Conservation (phyloP, 2,888 invertebrate species). For the Phania funesta region DNA sequence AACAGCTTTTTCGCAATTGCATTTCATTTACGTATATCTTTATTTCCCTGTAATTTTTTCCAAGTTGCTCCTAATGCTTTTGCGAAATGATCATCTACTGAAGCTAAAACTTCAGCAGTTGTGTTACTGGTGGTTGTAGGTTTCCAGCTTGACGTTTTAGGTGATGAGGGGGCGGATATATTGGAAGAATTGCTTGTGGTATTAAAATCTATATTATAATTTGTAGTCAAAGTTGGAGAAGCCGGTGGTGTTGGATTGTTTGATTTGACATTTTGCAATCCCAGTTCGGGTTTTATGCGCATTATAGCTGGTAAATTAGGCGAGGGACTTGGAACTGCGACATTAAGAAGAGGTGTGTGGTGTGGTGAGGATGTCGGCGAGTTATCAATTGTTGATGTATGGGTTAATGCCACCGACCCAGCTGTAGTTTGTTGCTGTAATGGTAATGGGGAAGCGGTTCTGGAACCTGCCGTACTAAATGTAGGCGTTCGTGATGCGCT, state of each 20-base stretch:
- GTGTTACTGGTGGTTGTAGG: conserved; percentile 36
- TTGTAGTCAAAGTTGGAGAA: conserved; percentile 73
- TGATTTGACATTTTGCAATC: conserved; percentile 68
- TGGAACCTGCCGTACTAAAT: conserved; percentile 64
- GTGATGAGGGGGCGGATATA: conserved; percentile 73
- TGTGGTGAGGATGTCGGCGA: conserved; percentile 52
- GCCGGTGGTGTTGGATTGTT: conserved; percentile 69
- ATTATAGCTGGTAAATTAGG: conserved; percentile 73
- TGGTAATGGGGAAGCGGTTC: conserved; percentile 66
- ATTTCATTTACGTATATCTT: conserved; percentile 73
- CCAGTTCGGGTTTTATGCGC: conserved; percentile 77
- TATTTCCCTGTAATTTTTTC: conserved; percentile 86
- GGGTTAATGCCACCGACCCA: conserved; percentile 12
- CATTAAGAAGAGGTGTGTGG: conserved; percentile 41
- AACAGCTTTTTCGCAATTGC: neutral
- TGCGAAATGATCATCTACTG: conserved; percentile 95
- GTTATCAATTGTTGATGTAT: conserved; percentile 45
- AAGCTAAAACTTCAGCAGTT: conserved; percentile 76
- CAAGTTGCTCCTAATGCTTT: conserved; percentile 93
- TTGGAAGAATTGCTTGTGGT: conserved; percentile 76
- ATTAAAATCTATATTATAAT: conserved; percentile 55
- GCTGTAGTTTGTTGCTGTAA: conserved; percentile 49
- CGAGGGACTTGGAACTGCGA: conserved; percentile 29
- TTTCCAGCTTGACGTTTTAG: conserved; percentile 68
- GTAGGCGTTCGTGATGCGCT: conserved; percentile 63